These are phyloP conservation scores for Scaptomyza montana DNA, from an alignment of 1,140 invertebrate genomes.

Conservation along the genomic window DNA sequence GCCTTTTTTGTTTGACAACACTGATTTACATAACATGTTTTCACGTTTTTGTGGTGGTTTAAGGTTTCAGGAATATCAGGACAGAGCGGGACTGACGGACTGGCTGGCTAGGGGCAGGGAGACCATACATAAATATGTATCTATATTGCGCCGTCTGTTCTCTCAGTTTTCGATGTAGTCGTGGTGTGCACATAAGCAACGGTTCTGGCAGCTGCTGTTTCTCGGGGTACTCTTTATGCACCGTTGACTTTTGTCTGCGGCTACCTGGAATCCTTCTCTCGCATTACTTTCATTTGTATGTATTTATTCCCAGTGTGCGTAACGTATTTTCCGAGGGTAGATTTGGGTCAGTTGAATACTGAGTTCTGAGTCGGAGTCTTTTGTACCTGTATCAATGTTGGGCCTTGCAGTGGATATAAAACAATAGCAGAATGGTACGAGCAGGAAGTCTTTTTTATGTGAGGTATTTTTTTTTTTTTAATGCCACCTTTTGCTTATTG, in stretches of 20 bases:
- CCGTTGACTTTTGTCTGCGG: conserved; percentile 42
- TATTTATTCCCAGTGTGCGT: conserved; percentile 46
- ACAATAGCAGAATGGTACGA: conserved; percentile 32
- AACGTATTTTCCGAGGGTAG: conserved; percentile 65
- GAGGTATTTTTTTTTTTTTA: conserved; percentile 23
- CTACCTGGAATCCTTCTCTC: conserved; percentile 53
- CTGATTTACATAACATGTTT: conserved; percentile 5
- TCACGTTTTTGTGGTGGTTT: conserved; percentile 56
- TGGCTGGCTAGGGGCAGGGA: conserved; percentile 6
- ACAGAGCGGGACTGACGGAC: background rate
- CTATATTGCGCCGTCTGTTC: conserved; percentile 11
- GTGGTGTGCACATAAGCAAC: conserved; percentile 45
- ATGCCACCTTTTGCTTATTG: conserved; percentile 28
- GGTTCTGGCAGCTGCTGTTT: conserved; percentile 59
- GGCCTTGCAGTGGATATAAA: conserved; percentile 46
- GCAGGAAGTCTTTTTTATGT: conserved; percentile 50
- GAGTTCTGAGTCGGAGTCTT: background rate
- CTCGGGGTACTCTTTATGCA: conserved; percentile 41
- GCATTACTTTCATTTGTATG: background rate
- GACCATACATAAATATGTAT: conserved; percentile 17
- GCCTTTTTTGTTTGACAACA: background rate
- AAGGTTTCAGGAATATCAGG: conserved; percentile 60
- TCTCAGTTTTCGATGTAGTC: conserved; percentile 1
- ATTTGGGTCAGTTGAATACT: conserved; percentile 46
- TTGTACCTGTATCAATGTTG: conserved; percentile 61